Base-by-base conservation (phyloP, 2,888 invertebrate genomes). In the Pteria penguin region DNA sequence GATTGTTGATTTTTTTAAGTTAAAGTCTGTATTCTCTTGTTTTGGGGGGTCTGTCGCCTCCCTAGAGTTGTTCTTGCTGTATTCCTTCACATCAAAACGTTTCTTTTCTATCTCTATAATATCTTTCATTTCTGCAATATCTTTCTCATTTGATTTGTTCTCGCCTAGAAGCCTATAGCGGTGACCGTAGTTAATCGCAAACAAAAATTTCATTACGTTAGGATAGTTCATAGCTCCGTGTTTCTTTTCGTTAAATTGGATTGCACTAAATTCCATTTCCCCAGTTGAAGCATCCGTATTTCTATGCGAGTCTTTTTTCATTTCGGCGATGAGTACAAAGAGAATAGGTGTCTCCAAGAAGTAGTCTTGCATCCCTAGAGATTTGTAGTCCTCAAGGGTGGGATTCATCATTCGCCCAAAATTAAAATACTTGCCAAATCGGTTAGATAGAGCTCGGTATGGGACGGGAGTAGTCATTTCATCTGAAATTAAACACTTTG, bases 91-190 rank as follows among this genome's bases (percentile, higher is more conserved):
- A 22, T 84, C 81, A 75, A 87, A 87, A 65, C 86, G 60, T 55
- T 81, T 74, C 27, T 75, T 63, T 74, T 88, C 86, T 4, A 83
- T 83, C 52, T 81, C 70, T 18, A 86, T 29, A 4, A 88, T 69
- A 60, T 88, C 88, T 26, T 67, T 60, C 88, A 88, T 88, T 67
- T 86, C 84, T 3, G 82, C 83, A n/a, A 80, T 77, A 24, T 77
- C 75, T 75, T 83, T 78, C 8, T 77, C 55, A 32, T 81, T 57
- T 0, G 84, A 79, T 78, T 76, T 61, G 65, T 84, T 84, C 2
- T 83, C 75, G 0, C 84, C 85, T 1, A 84, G 85, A 45, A 88
- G 62, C 11, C 72, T 69, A 72, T 86, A 79, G 5, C 87, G 77
- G 66, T 82, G 87, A 57, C 84, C 75, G 8, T 78, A 71, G 68